Conservation (phyloP, 2,113 vertebrate species). For the Rana temporaria region DNA sequence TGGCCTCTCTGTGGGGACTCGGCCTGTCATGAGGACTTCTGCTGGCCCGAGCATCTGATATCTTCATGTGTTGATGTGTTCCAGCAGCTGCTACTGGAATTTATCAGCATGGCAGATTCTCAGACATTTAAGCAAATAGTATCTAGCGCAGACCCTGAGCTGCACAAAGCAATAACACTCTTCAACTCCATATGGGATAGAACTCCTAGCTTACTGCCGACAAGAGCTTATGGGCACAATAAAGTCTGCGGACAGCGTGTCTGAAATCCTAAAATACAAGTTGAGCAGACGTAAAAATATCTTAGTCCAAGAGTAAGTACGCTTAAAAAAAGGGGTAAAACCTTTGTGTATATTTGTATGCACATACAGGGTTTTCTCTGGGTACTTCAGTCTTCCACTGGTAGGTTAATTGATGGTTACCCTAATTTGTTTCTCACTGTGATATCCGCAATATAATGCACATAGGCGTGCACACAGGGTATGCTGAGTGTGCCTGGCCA, state of each 20-base stretch:
- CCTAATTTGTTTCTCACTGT: too few relatives aligned
- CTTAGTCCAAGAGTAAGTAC: too few relatives aligned
- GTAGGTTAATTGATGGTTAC: too few relatives aligned
- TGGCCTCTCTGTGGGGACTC: conserved; percentile 54
- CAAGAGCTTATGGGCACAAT: conserved; percentile 16
- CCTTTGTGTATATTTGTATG: not conserved
- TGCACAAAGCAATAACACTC: conserved; percentile 30
- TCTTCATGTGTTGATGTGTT: conserved; percentile 56
- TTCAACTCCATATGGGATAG: conserved; percentile 49
- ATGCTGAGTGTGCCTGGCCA: too few relatives aligned
- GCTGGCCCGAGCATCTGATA: conserved; percentile 50
- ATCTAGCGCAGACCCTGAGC: conserved; percentile 48
- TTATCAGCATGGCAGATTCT: conserved; percentile 58
- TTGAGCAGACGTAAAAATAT: not conserved
- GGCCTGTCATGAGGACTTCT: conserved; percentile 51
- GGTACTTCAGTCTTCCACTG: too few relatives aligned
- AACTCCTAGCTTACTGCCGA: conserved; percentile 24
- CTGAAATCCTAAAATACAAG: not conserved
- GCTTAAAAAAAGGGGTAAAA: too few relatives aligned
- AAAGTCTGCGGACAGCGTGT: conserved; percentile 6
- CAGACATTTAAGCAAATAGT: conserved; percentile 56
- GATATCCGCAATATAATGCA: too few relatives aligned
- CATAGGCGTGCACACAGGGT: too few relatives aligned
- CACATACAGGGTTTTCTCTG: not conserved
- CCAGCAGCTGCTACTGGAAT: conserved; percentile 58